These are phyloP conservation scores for Pseudopodoces humilis DNA, from an alignment of 2,113 vertebrate genomes.

Conservation along the genomic window DNA sequence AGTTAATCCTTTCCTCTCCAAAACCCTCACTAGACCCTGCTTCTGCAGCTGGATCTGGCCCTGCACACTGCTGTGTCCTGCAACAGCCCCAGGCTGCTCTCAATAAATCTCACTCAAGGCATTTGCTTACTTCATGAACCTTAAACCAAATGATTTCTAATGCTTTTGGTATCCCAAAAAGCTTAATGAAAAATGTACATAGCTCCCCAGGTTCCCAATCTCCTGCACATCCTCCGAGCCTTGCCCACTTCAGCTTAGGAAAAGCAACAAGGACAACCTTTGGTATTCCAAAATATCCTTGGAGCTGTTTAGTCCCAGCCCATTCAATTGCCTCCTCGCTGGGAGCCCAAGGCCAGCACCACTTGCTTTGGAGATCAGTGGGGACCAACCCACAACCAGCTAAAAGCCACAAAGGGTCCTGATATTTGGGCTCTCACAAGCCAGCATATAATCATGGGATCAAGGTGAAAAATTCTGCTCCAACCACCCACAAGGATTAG, in stretches of 20 bases:
- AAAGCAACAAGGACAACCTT: background rate
- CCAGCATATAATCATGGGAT: background rate
- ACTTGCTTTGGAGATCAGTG: background rate
- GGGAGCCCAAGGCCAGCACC: background rate
- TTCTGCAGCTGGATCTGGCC: background rate
- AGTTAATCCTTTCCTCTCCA: background rate
- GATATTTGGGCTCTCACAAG: background rate
- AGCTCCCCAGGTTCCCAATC: background rate
- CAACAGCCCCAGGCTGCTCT: background rate
- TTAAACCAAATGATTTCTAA: background rate
- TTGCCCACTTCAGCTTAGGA: background rate
- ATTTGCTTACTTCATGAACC: background rate
- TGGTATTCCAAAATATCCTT: background rate
- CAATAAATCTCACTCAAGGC: background rate
- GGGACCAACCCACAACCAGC: background rate
- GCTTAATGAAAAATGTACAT: background rate
- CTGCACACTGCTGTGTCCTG: background rate
- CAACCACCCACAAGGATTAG: background rate
- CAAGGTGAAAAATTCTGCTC: background rate
- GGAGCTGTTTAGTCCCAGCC: background rate
- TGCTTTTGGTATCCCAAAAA: background rate
- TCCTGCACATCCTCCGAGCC: fast-evolving
- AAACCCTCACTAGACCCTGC: background rate
- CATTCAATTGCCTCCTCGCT: fast-evolving
- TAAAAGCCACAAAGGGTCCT: background rate